Conservation (phyloP, 2,113 vertebrate species). For the Ptilonorhynchus violaceus region DNA sequence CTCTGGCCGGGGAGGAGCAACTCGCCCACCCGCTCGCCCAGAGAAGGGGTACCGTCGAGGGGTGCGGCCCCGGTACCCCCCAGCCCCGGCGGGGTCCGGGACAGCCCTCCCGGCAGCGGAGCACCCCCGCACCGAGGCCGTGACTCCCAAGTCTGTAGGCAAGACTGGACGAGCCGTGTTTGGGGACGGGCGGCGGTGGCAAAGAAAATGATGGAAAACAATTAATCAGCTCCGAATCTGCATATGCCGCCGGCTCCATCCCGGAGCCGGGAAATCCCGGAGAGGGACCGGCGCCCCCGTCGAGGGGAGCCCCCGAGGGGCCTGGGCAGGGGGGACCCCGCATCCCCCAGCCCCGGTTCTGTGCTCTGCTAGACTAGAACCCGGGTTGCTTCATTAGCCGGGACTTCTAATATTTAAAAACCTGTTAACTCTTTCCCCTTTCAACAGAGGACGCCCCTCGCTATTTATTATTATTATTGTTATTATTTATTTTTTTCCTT, state of each 20-base stretch:
- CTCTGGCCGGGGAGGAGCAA: not conserved
- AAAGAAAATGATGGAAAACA: not conserved
- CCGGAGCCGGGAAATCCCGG: not conserved
- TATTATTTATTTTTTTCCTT: not conserved
- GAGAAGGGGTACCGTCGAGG: not conserved
- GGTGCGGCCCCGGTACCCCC: not conserved
- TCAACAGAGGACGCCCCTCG: constrained; percentile 18
- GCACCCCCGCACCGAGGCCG: not conserved
- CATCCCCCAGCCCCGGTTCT: not conserved
- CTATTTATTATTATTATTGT: constrained; percentile 13
- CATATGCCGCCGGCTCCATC: not conserved
- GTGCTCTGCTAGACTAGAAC: not conserved
- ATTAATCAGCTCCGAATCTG: not conserved
- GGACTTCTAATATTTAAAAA: not conserved
- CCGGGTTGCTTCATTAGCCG: not conserved
- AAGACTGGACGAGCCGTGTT: not conserved
- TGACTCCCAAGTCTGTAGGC: not conserved
- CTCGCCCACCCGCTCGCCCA: not conserved
- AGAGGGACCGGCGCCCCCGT: not conserved
- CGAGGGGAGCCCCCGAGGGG: not conserved
- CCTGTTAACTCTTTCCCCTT: constrained; percentile 26
- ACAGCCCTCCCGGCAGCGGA: not conserved
- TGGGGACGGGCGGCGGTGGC: not conserved
- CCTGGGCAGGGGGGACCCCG: not conserved
- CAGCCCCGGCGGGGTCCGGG: rapidly evolving